phyloP scores from a whole-genome alignment of 2,797 vertebrate genomes.

The Agapornis canus region DNA sequence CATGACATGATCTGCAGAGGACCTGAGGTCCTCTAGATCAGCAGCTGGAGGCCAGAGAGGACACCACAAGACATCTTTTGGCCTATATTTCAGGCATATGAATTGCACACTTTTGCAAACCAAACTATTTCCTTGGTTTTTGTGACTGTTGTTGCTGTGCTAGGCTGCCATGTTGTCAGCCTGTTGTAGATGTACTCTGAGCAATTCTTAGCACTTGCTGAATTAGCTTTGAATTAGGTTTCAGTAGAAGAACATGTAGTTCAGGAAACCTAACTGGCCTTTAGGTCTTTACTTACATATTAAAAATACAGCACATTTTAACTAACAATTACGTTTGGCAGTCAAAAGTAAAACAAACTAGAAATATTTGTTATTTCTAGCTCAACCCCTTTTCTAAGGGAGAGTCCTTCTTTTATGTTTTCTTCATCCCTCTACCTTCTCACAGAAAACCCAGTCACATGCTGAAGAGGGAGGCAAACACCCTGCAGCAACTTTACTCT shows the following conservation, averaged over 20 bases:
- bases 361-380: neutral
- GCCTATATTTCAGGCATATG: neutral
- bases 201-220: neutral
- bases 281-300: neutral
- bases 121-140: neutral
- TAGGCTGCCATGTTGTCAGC: neutral
- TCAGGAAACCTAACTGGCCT: neutral
- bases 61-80: neutral
- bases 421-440: neutral
- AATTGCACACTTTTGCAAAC: neutral
- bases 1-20: neutral
- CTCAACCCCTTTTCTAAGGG: neutral
- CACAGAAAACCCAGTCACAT: neutral
- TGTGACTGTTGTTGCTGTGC: neutral
- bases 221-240: neutral
- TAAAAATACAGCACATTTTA: neutral
- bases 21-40: neutral
- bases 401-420: neutral
- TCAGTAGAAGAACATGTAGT: neutral
- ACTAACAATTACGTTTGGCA: neutral
- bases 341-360: neutral
- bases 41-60: neutral
- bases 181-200: neutral
- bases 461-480: neutral
- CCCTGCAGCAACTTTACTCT: neutral